A percentile compares a stretch with the other conserved stretches of the same genome.
Evolutionary conservation across 2,888 invertebrate species (phyloP).

Genomic region (Marronus borbonicus): DNA sequence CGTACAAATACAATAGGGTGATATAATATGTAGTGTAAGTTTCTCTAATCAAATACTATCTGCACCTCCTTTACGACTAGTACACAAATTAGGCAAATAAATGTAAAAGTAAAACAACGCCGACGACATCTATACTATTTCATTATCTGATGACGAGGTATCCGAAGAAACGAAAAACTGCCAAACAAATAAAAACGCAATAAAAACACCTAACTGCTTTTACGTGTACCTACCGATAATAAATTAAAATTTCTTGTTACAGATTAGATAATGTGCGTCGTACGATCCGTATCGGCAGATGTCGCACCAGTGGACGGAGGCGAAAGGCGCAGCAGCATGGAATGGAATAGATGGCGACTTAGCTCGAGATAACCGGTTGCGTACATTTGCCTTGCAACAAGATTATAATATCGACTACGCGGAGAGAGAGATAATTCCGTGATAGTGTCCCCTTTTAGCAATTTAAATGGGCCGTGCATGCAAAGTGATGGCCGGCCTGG

Average conservation of each 20-base stretch:
- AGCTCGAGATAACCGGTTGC: constrained; percentile 69
- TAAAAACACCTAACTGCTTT: constrained; percentile 41
- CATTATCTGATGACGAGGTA: constrained; percentile 5
- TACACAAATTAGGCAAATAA: background rate
- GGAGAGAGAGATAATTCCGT: constrained; percentile 67
- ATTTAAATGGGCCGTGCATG: constrained; percentile 71
- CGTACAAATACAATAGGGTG: no score
- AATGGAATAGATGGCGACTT: constrained; percentile 66
- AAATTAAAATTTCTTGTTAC: constrained; percentile 59
- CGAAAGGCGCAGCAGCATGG: constrained; percentile 51
- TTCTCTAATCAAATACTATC: background rate
- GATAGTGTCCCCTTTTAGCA: constrained; percentile 71
- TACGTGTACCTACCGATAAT: constrained; percentile 49
- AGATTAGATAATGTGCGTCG: constrained; percentile 58
- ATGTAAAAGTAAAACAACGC: background rate
- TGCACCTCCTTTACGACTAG: background rate
- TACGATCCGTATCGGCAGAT: constrained; percentile 57
- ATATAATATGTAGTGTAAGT: background rate
- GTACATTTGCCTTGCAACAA: constrained; percentile 70
- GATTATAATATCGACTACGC: constrained; percentile 69
- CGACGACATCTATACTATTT: constrained; percentile 11
- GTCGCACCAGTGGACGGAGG: constrained; percentile 48
- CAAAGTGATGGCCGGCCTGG: constrained; percentile 65
- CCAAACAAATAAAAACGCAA: constrained; percentile 30
- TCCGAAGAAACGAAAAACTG: constrained; percentile 8